phyloP scores from a whole-genome alignment of 2,888 invertebrate species.

The Leucoma salicis region DNA sequence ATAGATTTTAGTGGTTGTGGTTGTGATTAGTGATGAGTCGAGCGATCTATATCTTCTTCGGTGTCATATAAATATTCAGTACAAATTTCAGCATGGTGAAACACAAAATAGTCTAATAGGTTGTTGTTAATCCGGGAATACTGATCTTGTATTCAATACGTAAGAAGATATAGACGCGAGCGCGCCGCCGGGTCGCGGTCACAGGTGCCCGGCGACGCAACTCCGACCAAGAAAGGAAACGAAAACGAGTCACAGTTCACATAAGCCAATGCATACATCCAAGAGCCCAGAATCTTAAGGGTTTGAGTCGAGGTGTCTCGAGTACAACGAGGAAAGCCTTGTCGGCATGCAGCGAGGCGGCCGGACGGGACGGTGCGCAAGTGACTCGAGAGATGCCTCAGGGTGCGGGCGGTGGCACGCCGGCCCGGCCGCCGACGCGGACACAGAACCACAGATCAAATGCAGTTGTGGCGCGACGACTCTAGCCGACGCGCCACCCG shows the following conservation, averaged over 20 bases:
- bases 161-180: slow-evolving; percentile 75
- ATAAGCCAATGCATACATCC: slow-evolving; percentile 83
- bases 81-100: slow-evolving; percentile 49
- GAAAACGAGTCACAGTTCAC: slow-evolving; percentile 82
- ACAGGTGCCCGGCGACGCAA: slow-evolving; percentile 57
- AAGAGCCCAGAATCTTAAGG: slow-evolving; percentile 83
- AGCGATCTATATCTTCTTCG: slow-evolving; percentile 76
- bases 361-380: slow-evolving; percentile 52
- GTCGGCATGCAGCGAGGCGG: slow-evolving; percentile 77
- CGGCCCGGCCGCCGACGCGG: slow-evolving; percentile 61
- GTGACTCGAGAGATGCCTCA: slow-evolving; percentile 25
- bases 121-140: slow-evolving; percentile 41
- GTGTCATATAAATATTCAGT: slow-evolving; percentile 35
- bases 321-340: slow-evolving; percentile 78
- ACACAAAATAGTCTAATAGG: slow-evolving; percentile 37
- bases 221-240: slow-evolving; percentile 80
- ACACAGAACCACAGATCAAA: slow-evolving; percentile 82
- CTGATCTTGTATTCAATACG: slow-evolving; percentile 34
- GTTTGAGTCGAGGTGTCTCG: slow-evolving; percentile 79
- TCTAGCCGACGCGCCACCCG: slow-evolving; percentile 67
- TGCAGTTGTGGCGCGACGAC: slow-evolving; percentile 75
- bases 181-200: slow-evolving; percentile 65
- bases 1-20: slow-evolving; percentile 71
- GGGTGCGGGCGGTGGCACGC: slow-evolving; percentile 20
- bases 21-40: slow-evolving; percentile 72